Evolutionary conservation across 2,113 vertebrate genomes (phyloP).

Genomic region (Trichechus manatus): DNA sequence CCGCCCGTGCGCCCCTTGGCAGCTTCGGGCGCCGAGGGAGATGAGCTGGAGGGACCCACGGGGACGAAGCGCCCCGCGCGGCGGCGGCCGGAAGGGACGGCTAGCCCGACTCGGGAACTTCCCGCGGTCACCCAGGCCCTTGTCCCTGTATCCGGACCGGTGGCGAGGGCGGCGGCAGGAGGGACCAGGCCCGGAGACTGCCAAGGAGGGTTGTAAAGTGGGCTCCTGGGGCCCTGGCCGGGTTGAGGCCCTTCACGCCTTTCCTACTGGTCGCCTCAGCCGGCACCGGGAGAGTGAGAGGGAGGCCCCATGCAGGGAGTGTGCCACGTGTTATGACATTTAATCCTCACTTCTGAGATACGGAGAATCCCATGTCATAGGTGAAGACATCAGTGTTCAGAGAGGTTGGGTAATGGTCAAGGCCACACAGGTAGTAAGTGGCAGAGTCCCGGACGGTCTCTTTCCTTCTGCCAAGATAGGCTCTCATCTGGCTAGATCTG

Average conservation of each 20-base stretch:
- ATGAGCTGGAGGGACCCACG: background rate
- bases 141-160: background rate
- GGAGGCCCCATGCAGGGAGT: background rate
- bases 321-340: slow-evolving; percentile 73
- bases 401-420: background rate
- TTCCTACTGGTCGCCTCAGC: fast-evolving
- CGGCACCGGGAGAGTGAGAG: background rate
- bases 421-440: background rate
- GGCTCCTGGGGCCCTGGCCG: background rate
- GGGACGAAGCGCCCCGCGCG: slow-evolving; percentile 75
- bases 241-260: background rate
- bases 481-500: no score
- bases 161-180: fast-evolving
- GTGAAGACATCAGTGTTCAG: background rate
- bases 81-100: slow-evolving; percentile 65
- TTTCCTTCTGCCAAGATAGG: no score
- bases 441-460: background rate
- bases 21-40: background rate
- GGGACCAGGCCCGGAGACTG: background rate
- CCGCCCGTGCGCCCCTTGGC: background rate
- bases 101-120: background rate
- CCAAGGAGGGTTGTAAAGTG: background rate
- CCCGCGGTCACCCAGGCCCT: background rate
- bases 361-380: background rate
- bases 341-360: background rate